Base-by-base conservation (phyloP, 2,888 invertebrate species). In the Coronaproctus castanopsis region DNA sequence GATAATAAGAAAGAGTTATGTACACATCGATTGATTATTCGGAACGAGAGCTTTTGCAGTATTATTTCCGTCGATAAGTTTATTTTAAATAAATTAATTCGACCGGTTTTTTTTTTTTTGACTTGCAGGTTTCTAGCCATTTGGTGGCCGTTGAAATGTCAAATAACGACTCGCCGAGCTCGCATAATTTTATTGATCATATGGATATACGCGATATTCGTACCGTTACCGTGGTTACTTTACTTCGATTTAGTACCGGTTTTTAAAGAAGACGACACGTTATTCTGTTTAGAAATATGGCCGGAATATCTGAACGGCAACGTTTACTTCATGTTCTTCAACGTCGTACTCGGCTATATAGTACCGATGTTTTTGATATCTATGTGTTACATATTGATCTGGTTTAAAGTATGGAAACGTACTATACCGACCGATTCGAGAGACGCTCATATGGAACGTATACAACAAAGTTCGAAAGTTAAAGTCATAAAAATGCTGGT, bases 81-180 rank as follows among this genome's bases (percentile, higher is more conserved):
- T n/a, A n/a, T n/a, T n/a, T n/a, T n/a, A n/a, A n/a, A n/a, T n/a
- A n/a, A n/a, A n/a, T n/a, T n/a, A n/a, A n/a, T n/a, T n/a, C n/a
- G n/a, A n/a, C n/a, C n/a, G n/a, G n/a, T n/a, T n/a, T 18, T 58
- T 20, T 54, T 61, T 62, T 67, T 68, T 64, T 66, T 64, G 73
- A 73, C 76, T 80, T 83, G 20, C 83, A 93, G 93, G 76, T 93
- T 92, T 71, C 78, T 93, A 66, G 93, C 93, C 54, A 95, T 93
- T 68, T 92, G 93, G 86, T 91, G 89, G 83, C 90, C 91, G 1
- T 73, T 93, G 67, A 88, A 87, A 69, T 83, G 85, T 69, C 90
- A 91, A 72, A 88, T 93, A 73, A 89, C 91, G 54, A 88, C 88
- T 69, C 79, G 85, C 59, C 81, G 89, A 20, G 90, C 92, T 10